Evolutionary conservation across 2,113 vertebrate genomes (phyloP).

Genomic region (Nibea coibor): DNA sequence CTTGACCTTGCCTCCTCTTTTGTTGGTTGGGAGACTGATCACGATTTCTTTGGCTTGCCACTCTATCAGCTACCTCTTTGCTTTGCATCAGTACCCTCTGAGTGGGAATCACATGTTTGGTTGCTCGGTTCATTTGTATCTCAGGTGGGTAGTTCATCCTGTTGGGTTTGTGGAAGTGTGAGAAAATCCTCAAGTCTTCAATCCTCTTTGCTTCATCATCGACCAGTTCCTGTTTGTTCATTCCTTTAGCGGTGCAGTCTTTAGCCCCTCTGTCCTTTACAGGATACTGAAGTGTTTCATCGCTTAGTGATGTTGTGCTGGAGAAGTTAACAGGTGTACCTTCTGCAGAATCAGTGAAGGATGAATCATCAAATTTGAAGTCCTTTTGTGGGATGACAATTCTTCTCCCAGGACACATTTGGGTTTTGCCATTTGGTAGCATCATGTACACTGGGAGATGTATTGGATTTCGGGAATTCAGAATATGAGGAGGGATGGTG

Average conservation of each 20-base stretch:
- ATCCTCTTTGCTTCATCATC: conserved; percentile 78
- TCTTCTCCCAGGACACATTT: conserved; percentile 80
- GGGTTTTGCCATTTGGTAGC: conserved; percentile 87
- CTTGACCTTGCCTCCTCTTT: conserved; percentile 74
- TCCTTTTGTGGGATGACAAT: conserved; percentile 83
- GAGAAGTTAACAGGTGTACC: conserved; percentile 94
- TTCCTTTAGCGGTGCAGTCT: conserved; percentile 76
- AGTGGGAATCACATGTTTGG: conserved; percentile 78
- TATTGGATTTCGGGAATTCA: conserved; percentile 85
- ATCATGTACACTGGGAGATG: conserved; percentile 95
- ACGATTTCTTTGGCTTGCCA: conserved; percentile 79
- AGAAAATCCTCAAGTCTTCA: conserved; percentile 80
- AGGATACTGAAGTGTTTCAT: conserved; percentile 91
- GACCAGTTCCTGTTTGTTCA: conserved; percentile 60
- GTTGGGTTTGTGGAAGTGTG: conserved; percentile 83
- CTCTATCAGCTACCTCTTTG: conserved; percentile 82
- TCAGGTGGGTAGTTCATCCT: conserved; percentile 70
- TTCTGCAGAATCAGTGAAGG: conserved; percentile 90
- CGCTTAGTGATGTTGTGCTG: conserved; percentile 91
- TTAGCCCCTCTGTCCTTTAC: conserved; percentile 76
- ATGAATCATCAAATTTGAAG: conserved; percentile 87
- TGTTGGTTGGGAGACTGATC: conserved; percentile 81
- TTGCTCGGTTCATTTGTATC: conserved; percentile 67
- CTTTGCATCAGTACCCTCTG: conserved; percentile 83
- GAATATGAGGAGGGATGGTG: conserved; percentile 82